A percentile compares a stretch with the other conserved stretches of the same genome.
These are phyloP conservation scores for Tortrix viridana DNA, from an alignment of 2,888 invertebrate species.

Conservation along the genomic window DNA sequence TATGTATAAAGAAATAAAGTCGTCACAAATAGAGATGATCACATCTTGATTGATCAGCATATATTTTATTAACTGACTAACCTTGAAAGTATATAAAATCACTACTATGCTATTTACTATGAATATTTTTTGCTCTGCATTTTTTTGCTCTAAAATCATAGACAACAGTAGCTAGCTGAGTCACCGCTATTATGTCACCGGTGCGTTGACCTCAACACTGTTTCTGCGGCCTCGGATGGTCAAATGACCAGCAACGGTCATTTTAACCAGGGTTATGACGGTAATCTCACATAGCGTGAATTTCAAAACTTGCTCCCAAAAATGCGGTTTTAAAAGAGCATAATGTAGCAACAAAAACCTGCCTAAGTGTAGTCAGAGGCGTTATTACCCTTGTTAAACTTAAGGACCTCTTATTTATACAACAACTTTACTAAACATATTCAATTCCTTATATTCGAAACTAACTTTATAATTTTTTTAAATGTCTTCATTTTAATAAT, in stretches of 20 bases:
- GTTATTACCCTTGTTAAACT: no score
- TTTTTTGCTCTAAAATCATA: slow-evolving; percentile 19
- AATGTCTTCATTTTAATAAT: background rate
- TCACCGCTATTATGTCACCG: slow-evolving; percentile 45
- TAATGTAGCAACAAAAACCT: background rate
- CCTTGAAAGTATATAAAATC: background rate
- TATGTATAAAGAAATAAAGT: no score
- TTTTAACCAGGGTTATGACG: slow-evolving; percentile 34
- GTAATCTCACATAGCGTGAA: slow-evolving; percentile 5
- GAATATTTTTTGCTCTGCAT: background rate
- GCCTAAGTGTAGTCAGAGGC: background rate
- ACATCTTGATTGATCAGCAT: no score
- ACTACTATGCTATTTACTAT: slow-evolving; percentile 12
- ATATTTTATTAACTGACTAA: background rate
- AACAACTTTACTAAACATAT: no score
- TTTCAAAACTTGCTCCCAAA: background rate
- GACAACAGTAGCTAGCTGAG: slow-evolving; percentile 39
- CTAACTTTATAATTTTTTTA: background rate
- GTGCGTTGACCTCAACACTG: slow-evolving; percentile 44
- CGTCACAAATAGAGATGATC: no score
- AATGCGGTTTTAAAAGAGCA: slow-evolving; percentile 29
- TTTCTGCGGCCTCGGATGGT: slow-evolving; percentile 40
- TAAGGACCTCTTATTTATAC: no score
- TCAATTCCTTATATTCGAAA: no score
- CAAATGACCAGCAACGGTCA: slow-evolving; percentile 31